Evolutionary conservation across 2,888 invertebrate genomes (phyloP).

Genomic region (Nowickia ferox): DNA sequence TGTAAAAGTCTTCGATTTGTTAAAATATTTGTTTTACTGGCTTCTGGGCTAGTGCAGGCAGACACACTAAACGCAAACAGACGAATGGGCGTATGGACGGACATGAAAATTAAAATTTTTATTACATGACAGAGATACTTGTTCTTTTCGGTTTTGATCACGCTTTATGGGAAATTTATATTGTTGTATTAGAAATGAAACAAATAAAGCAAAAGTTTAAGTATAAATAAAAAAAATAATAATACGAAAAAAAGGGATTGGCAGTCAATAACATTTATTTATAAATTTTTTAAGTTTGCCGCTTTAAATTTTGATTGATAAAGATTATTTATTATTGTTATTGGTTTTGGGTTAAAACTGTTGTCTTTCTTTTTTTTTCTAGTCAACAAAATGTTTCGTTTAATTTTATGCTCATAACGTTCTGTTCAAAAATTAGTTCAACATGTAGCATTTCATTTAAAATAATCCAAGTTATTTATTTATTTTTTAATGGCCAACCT

Average conservation of each 20-base stretch:
- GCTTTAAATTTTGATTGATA: constrained; percentile 73
- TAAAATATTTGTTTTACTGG: constrained; percentile 8
- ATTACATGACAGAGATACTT: constrained; percentile 34
- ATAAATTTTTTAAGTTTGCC: constrained; percentile 61
- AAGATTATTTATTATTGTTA: constrained; percentile 70
- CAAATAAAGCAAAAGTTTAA: constrained; percentile 54
- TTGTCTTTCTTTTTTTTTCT: constrained; percentile 20
- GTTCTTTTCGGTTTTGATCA: constrained; percentile 74
- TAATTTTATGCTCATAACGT: constrained; percentile 58
- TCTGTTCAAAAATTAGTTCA: constrained; percentile 57
- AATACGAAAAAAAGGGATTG: constrained; percentile 61
- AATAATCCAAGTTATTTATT: constrained; percentile 44
- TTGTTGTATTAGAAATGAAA: constrained; percentile 49
- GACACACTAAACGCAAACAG: constrained; percentile 36
- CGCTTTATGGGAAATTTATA: constrained; percentile 75
- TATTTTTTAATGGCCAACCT: constrained; percentile 47
- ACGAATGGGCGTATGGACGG: constrained; percentile 8
- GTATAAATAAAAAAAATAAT: constrained; percentile 23
- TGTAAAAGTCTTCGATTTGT: constrained; percentile 11
- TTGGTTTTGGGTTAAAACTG: constrained; percentile 43
- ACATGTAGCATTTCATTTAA: constrained; percentile 48
- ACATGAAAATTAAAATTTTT: constrained; percentile 20
- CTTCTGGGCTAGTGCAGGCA: no score
- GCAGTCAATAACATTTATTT: constrained; percentile 68
- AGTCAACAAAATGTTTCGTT: constrained; percentile 46